phyloP scores from a whole-genome alignment of 53 echinoderm and acorn worm genomes.

The Stichopus horrens region DNA sequence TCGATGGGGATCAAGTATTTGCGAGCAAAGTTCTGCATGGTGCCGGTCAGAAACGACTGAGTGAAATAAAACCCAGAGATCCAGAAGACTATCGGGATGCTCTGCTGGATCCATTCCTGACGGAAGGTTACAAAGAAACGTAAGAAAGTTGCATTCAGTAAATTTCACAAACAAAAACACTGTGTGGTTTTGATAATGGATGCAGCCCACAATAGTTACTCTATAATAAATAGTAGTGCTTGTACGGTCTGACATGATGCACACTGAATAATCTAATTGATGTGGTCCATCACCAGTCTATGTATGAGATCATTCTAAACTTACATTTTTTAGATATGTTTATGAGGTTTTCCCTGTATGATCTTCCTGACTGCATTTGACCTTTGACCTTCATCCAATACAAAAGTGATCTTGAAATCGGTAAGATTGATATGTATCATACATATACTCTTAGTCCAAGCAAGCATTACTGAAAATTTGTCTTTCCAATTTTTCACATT shows the following conservation, averaged over 20 bases:
- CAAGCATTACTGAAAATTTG: background rate
- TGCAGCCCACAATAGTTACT: background rate
- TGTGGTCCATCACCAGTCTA: no score
- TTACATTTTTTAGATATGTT: no score
- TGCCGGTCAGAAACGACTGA: constrained; percentile 92
- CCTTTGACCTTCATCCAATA: background rate
- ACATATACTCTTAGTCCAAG: background rate
- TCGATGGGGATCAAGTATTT: constrained; percentile 92
- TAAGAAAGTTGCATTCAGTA: no score
- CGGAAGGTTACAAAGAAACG: no score
- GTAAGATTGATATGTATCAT: background rate
- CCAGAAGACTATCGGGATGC: constrained; percentile 92
- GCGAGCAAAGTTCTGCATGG: constrained; percentile 91
- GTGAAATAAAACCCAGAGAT: constrained; percentile 97
- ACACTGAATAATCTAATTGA: no score
- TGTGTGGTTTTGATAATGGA: no score
- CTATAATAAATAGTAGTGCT: background rate
- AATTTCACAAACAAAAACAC: no score
- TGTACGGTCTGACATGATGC: background rate
- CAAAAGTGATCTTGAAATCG: background rate
- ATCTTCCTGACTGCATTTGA: background rate
- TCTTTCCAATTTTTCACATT: background rate
- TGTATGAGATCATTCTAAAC: no score
- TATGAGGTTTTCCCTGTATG: background rate
- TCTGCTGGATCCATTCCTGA: constrained; percentile 86